Evolutionary conservation across 2,113 vertebrate species (phyloP).

Genomic region (Potamarius usumacintae): DNA sequence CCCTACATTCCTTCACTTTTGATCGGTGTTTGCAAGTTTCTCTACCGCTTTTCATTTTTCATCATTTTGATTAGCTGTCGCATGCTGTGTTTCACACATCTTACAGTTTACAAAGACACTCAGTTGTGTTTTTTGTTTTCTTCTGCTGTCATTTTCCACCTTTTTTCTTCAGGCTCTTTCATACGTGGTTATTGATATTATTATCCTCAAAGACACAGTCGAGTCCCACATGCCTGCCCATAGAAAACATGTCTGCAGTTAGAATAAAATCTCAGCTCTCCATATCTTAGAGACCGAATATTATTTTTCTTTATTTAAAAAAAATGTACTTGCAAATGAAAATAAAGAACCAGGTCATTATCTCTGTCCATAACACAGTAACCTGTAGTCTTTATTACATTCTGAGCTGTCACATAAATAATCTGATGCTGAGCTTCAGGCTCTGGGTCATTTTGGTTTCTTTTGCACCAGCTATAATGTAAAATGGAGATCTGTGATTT

Average conservation of each 20-base stretch:
- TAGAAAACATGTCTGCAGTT: not conserved
- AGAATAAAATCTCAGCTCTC: not conserved
- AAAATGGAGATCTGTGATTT: conserved; percentile 16
- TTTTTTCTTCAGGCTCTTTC: not conserved
- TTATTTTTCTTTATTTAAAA: not conserved
- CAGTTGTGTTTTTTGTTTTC: not conserved
- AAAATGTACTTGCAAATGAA: not conserved
- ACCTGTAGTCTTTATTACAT: not conserved
- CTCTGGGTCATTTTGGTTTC: not conserved
- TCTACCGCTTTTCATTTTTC: not conserved
- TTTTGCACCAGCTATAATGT: not conserved
- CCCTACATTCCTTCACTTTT: conserved; percentile 47
- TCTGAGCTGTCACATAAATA: not conserved
- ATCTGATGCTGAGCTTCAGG: not conserved
- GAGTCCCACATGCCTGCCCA: not conserved
- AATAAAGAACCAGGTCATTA: not conserved
- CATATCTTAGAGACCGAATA: not conserved
- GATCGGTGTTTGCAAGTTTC: not conserved
- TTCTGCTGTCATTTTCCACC: not conserved
- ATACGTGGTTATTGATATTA: not conserved
- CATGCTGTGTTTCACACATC: not conserved
- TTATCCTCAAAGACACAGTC: not conserved
- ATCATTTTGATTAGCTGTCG: not conserved
- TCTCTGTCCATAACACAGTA: not conserved
- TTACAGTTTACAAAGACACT: not conserved